Conservation (phyloP, 2,797 vertebrate genomes). For the Parambassis ranga region DNA sequence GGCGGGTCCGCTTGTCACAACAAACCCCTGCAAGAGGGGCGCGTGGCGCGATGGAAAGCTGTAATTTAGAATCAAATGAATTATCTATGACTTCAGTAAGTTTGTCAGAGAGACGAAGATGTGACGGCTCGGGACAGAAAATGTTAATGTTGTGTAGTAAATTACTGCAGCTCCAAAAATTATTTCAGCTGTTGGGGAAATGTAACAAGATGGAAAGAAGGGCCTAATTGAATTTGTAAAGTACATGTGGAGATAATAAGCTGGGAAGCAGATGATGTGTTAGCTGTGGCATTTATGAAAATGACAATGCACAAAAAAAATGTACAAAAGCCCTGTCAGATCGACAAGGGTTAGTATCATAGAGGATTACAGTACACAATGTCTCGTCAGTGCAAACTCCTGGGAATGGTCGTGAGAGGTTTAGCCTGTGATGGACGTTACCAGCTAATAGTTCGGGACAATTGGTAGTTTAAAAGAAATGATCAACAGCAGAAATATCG, state of each 20-base stretch:
- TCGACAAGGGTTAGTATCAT: constrained; percentile 1
- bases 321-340: constrained; percentile 29
- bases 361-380: neutral
- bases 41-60: constrained; percentile 72
- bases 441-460: no score
- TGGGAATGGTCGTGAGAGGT: neutral
- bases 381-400: neutral
- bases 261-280: constrained; percentile 45
- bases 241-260: constrained; percentile 59
- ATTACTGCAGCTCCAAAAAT: constrained; percentile 65
- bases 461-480: no score
- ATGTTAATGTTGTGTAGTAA: constrained; percentile 68
- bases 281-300: constrained; percentile 38
- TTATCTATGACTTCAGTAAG: constrained; percentile 83
- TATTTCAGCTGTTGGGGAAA: constrained; percentile 59
- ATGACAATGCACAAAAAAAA: constrained; percentile 44
- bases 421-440: no score
- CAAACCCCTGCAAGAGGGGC: constrained; percentile 70
- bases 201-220: constrained; percentile 44
- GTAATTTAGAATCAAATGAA: constrained; percentile 86
- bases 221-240: constrained; percentile 69
- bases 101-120: constrained; percentile 71
- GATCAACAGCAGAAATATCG: no score
- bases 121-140: constrained; percentile 61
- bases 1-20: constrained; percentile 80